Conservation (phyloP, 2,797 vertebrate species). For the Monodelphis domestica region DNA sequence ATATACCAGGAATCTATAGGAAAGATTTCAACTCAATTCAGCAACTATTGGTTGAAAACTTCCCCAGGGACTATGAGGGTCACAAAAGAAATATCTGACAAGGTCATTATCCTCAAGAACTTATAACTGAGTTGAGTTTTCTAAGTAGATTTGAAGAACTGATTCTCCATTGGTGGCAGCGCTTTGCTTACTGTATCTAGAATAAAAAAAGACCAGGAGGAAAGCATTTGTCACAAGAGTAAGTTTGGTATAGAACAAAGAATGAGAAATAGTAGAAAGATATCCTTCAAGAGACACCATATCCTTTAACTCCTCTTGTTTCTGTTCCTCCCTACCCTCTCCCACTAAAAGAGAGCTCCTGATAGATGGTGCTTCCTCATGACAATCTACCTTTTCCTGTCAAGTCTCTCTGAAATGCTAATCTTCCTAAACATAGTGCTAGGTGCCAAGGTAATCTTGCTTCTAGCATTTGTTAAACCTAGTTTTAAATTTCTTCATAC, state of each 20-base stretch:
- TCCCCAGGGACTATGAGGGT: not conserved
- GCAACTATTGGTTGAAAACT: not conserved
- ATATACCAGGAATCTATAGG: no score
- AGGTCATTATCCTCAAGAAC: not conserved
- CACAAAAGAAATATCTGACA: not conserved
- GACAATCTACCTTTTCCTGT: not conserved
- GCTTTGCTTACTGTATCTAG: not conserved
- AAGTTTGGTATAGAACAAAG: not conserved
- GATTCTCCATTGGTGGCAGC: not conserved
- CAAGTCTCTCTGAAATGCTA: not conserved
- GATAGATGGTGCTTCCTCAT: not conserved
- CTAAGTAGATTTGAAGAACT: not conserved
- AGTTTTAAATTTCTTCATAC: not conserved
- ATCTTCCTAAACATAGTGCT: not conserved
- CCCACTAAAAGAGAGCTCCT: not conserved
- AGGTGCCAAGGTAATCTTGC: not conserved
- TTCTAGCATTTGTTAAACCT: not conserved
- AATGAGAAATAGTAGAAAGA: not conserved
- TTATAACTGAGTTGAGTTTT: not conserved
- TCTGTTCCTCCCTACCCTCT: not conserved
- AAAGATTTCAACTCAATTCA: not conserved
- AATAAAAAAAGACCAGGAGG: not conserved
- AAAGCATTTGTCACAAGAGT: not conserved
- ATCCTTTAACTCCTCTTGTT: not conserved
- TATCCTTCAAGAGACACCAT: not conserved